A percentile compares a stretch with the other conserved stretches of the same genome.
Conservation (phyloP, 1,140 invertebrate genomes). For the Solen grandis region DNA sequence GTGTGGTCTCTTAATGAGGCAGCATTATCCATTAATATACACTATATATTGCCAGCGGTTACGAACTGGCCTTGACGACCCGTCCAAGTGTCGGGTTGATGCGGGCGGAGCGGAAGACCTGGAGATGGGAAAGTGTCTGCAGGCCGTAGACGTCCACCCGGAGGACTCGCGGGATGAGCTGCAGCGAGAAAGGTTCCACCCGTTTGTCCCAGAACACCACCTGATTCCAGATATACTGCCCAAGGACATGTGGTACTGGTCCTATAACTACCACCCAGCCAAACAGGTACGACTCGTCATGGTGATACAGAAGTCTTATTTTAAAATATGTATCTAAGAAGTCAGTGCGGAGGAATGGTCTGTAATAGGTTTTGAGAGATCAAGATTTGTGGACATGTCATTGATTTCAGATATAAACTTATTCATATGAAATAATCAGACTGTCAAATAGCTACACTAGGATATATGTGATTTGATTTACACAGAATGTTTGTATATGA, state of each 20-base stretch:
- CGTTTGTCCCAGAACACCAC: slow-evolving; percentile 89
- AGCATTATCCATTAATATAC: no score
- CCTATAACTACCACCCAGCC: slow-evolving; percentile 73
- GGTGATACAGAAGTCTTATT: background rate
- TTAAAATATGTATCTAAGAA: no score
- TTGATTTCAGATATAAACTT: no score
- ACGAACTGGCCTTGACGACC: slow-evolving; percentile 55
- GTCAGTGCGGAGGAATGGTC: no score
- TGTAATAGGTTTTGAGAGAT: background rate
- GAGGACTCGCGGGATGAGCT: slow-evolving; percentile 92
- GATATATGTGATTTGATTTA: no score
- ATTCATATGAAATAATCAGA: no score
- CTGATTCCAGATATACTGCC: slow-evolving; percentile 75
- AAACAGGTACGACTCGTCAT: slow-evolving; percentile 69
- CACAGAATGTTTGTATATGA: no score
- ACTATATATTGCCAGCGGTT: no score
- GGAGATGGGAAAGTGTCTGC: slow-evolving; percentile 95
- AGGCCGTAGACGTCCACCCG: slow-evolving; percentile 85
- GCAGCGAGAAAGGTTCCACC: slow-evolving; percentile 95
- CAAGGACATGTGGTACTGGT: slow-evolving; percentile 77
- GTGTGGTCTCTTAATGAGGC: no score
- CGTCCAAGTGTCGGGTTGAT: slow-evolving; percentile 81
- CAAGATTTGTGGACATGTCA: background rate
- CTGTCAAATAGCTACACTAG: no score
- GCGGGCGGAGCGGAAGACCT: slow-evolving; percentile 92